Evolutionary conservation across 2,888 invertebrate species (phyloP), one percentile per base, ranked within the genome.

Genomic region (Unio pictorum): DNA sequence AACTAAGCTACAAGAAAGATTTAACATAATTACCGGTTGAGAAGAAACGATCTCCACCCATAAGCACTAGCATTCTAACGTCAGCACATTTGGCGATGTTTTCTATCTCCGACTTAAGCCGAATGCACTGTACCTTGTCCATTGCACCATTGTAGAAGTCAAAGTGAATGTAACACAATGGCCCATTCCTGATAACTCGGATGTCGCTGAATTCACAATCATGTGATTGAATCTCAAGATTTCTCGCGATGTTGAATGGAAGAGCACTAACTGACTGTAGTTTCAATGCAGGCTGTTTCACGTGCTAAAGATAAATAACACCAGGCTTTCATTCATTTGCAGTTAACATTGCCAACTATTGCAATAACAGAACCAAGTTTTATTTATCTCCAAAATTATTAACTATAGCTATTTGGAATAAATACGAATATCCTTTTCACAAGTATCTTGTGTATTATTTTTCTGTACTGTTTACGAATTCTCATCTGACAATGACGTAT

Each of bases 61-160:
- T 73, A 18, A 75, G 45, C 26, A 65, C 75, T 0, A 75, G 65
- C 34, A 68, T 56, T 56, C 67, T 71, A 55, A 71, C 26, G 59
- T 73, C 73, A 45, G 61, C 30, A 55, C 55, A 34, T 6, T 61
- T 28, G n/a, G 45, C 63, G 15, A 75, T 56, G 23, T 34, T n/a
- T 23, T 55, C 26, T n/a, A 75, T 54, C 0, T 61, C 60, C 8
- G 55, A 5, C 28, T 64, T 59, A 17, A 75, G 63, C n/a, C 71
- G 59, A 8, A 55, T 55, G 1, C 68, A 72, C 61, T 75, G 75
- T 18, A 64, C 26, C 2, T 30, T 66, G 56, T 66, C 68, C 75
- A 75, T 75, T 5, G 75, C 75, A 3, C 75, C 75, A 62, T 75
- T 75, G 55, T 75, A 75, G 55, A 75, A 75, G 56, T 73, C 73